phyloP scores from a whole-genome alignment of 2,113 vertebrate genomes.

The Lepisosteus oculatus region DNA sequence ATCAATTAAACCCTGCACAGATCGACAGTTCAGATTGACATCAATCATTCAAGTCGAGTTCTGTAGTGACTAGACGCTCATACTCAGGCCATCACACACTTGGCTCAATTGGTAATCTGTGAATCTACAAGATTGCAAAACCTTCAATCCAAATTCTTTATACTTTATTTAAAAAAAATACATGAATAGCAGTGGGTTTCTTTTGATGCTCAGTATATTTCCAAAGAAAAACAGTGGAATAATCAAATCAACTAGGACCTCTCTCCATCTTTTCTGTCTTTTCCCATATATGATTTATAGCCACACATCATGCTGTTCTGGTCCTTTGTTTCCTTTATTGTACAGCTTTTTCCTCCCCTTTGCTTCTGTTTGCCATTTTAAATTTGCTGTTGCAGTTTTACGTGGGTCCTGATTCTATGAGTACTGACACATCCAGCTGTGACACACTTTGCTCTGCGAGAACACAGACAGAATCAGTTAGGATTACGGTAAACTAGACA shows the following conservation, averaged over 20 bases:
- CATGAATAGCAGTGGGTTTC: neutral
- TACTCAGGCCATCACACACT: no score
- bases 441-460: neutral
- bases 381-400: neutral
- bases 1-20: no score
- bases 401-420: neutral
- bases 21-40: no score
- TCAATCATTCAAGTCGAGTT: no score
- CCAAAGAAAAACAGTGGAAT: no score
- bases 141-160: no score
- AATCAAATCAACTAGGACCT: no score
- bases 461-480: neutral
- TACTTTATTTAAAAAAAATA: neutral
- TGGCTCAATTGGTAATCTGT: no score
- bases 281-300: neutral
- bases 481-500: neutral
- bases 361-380: slow-evolving; percentile 2
- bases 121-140: no score
- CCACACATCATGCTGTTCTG: slow-evolving; percentile 4
- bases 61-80: no score
- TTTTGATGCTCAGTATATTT: no score
- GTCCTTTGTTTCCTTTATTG: neutral
- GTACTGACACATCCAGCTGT: neutral
- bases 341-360: neutral
- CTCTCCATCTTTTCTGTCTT: no score